Evolutionary conservation across 2,797 vertebrate genomes (phyloP), one percentile per base, ranked within the genome.

Genomic region (Onychomys leucogaster): DNA sequence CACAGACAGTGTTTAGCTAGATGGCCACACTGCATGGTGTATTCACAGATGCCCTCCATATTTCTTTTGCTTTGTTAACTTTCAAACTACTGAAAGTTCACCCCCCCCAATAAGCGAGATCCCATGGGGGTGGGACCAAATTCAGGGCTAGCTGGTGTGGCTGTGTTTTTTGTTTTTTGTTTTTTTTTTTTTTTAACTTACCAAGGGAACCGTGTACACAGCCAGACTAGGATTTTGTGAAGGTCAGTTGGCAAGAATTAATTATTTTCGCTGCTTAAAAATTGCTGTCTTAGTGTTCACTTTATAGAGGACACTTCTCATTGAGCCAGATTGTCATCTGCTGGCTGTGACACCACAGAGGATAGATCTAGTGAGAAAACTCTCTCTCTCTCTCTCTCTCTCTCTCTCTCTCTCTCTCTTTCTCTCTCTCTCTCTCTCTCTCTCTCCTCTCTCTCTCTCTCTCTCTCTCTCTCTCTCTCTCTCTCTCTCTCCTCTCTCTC

Each of bases 161-260:
- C 76, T 91, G 52, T 61, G 14, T 63, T 67, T 82, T 32, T 69
- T n/a, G 63, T 67, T 82, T 32, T 69, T n/a, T n/a, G n/a, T n/a
- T 32, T 69, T 63, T 67, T 82, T n/a, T n/a, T n/a, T n/a, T n/a
- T n/a, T 32, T 69, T 83, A 93, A 92, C 61, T 63, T 88, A 87
- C 82, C 57, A 41, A 80, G 63, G 61, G 92, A 89, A n/a, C 16
- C 32, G 11, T 78, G 41, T 4, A 12, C 19, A 0, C 52, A 96
- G 61, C 12, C 90, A 5, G 25, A 14, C 23, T 13, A 61, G 75
- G 92, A 52, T 91, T 94, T 77, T 43, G 81, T 71, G 95, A 93
- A 59, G 21, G 78, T 61, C 6, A 0, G n/a, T 59, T 37, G 84
- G 43, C 27, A 86, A 71, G 49, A 90, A 43, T 83, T 16, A 90